phyloP scores from a whole-genome alignment of 2,888 invertebrate genomes.

The Morinoia aosen region DNA sequence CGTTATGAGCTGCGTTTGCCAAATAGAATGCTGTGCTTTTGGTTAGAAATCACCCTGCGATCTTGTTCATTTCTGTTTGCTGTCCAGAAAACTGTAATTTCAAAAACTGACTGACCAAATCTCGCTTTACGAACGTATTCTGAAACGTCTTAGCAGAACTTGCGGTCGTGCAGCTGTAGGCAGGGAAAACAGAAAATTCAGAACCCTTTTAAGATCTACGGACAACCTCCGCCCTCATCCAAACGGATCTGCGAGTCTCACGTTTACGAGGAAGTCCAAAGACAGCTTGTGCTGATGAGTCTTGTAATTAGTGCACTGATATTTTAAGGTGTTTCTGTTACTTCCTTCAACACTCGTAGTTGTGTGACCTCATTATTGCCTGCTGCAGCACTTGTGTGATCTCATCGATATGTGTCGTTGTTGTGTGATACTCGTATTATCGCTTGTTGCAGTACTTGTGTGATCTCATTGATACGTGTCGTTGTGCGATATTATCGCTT shows the following conservation, averaged over 20 bases:
- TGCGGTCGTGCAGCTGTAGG: neutral
- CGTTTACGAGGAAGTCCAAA: neutral
- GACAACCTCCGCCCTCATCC: neutral
- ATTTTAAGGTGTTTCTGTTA: neutral
- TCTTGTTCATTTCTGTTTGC: neutral
- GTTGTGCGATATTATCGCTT: no score
- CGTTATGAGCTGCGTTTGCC: neutral
- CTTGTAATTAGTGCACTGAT: neutral
- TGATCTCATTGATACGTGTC: no score
- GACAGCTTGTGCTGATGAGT: neutral
- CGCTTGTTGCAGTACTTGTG: no score
- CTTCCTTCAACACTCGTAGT: neutral
- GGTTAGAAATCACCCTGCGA: neutral
- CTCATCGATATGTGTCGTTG: neutral
- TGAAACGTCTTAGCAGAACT: neutral
- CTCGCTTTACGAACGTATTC: neutral
- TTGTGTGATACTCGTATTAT: neutral
- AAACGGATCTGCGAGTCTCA: neutral
- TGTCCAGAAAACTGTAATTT: neutral
- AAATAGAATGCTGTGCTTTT: neutral
- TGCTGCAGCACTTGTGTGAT: neutral
- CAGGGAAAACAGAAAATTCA: neutral
- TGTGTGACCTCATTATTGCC: no score
- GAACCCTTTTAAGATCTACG: neutral
- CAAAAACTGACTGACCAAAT: neutral